phyloP scores from a whole-genome alignment of 1,140 invertebrate genomes.

The Frieseomelitta varia region DNA sequence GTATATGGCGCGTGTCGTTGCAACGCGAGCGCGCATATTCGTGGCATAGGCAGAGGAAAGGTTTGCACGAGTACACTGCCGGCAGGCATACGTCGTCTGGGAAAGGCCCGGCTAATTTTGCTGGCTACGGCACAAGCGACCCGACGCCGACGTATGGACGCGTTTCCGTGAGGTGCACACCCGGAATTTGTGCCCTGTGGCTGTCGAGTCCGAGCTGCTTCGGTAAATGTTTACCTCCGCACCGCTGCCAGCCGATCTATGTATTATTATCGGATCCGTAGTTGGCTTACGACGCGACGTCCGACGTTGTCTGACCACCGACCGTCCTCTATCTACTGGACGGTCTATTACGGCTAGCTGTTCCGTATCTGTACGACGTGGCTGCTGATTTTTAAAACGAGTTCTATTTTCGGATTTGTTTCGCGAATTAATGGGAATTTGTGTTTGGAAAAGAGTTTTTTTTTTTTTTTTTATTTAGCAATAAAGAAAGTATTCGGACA shows the following conservation, averaged over 20 bases:
- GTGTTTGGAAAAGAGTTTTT: neutral
- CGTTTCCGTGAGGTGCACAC: conserved; percentile 53
- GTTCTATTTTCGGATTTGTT: neutral
- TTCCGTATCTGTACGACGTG: neutral
- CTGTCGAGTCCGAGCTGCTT: conserved; percentile 35
- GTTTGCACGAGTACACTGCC: conserved; percentile 41
- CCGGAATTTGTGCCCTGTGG: conserved; percentile 46
- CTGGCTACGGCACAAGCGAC: conserved; percentile 53
- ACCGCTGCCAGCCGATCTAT: conserved; percentile 16
- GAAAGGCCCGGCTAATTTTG: conserved; percentile 75
- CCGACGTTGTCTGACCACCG: conserved; percentile 21
- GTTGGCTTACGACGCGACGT: conserved; percentile 3
- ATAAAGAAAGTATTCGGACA: no score
- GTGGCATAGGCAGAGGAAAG: conserved; percentile 36
- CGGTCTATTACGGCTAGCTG: no score
- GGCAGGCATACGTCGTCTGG: conserved; percentile 66
- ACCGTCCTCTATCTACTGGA: conserved; percentile 20
- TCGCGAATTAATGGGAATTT: neutral
- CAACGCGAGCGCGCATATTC: conserved; percentile 35
- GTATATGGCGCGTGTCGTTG: conserved; percentile 15
- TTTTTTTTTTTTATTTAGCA: no score
- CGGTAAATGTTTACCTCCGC: conserved; percentile 50
- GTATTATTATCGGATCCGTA: conserved; percentile 31
- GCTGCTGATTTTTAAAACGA: neutral
- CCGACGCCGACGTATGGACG: conserved; percentile 43